Percentiles rank a stretch among this genome's conserved stretches.
These are phyloP conservation scores for Carassius gibelio DNA, from an alignment of 2,113 vertebrate genomes.

Conservation along the genomic window DNA sequence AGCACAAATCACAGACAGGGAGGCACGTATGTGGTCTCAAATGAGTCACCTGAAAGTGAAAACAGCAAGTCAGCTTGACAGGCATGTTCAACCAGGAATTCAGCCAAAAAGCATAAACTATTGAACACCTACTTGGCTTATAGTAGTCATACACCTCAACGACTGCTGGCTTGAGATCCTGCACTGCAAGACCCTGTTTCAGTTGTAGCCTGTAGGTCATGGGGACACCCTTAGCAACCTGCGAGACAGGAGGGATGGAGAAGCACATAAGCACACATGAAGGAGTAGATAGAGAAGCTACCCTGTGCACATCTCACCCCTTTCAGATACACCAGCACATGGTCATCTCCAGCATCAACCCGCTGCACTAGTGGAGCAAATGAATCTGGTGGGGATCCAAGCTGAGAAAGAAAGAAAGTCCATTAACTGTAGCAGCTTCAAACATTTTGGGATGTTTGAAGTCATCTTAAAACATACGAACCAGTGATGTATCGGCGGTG, in stretches of 20 bases:
- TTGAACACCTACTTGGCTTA: background rate
- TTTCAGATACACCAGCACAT: too few relatives aligned
- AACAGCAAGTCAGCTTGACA: background rate
- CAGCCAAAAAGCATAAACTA: too few relatives aligned
- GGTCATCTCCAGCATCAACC: background rate
- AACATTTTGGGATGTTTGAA: too few relatives aligned
- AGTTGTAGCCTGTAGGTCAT: background rate
- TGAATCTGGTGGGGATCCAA: background rate
- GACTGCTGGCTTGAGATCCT: too few relatives aligned
- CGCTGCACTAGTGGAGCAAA: background rate
- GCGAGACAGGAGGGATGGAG: background rate
- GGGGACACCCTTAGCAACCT: background rate
- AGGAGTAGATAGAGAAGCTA: too few relatives aligned
- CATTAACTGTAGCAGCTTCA: too few relatives aligned
- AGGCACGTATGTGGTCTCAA: background rate
- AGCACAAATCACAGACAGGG: background rate
- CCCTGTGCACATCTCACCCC: too few relatives aligned
- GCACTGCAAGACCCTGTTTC: too few relatives aligned
- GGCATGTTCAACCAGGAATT: background rate
- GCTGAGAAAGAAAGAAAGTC: background rate
- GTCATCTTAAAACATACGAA: too few relatives aligned
- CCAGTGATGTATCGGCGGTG: too few relatives aligned
- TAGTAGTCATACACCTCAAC: background rate
- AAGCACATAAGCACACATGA: background rate
- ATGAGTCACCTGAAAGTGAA: background rate